These are phyloP conservation scores for Odobenus rosmarus DNA, from an alignment of 2,113 vertebrate species.

Conservation along the genomic window DNA sequence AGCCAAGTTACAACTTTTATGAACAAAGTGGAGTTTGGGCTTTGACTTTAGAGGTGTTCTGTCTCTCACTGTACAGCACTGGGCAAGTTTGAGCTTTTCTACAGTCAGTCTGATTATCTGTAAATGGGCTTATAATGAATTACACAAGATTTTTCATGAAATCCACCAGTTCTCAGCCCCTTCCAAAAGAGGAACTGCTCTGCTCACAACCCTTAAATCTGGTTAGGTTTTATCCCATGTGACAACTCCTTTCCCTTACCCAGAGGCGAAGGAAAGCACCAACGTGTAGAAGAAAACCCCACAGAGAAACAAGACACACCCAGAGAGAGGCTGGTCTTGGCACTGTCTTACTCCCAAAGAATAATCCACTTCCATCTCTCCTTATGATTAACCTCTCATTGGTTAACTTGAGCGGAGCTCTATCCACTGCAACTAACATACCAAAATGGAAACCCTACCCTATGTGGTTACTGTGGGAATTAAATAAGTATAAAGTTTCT, in stretches of 20 bases:
- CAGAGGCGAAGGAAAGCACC: neutral
- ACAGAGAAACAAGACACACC: neutral
- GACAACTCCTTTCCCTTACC: neutral
- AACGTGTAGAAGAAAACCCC: neutral
- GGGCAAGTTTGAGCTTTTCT: neutral
- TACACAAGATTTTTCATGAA: neutral
- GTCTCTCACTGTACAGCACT: neutral
- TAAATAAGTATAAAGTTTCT: neutral
- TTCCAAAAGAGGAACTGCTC: neutral
- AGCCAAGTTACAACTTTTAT: neutral
- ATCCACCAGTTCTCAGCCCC: neutral
- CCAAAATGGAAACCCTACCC: neutral
- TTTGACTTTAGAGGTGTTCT: constrained; percentile 9
- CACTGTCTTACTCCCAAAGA: neutral
- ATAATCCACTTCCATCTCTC: neutral
- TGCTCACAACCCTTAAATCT: neutral
- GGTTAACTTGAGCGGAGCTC: neutral
- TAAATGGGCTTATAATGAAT: neutral
- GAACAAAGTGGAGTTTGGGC: neutral
- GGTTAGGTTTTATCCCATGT: neutral
- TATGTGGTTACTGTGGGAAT: neutral
- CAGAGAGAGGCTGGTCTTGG: neutral
- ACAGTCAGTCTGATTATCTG: neutral
- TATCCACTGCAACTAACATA: neutral
- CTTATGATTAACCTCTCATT: neutral